These are phyloP conservation scores for Chelonus formosanus DNA, from an alignment of 2,888 invertebrate species.

Conservation along the genomic window DNA sequence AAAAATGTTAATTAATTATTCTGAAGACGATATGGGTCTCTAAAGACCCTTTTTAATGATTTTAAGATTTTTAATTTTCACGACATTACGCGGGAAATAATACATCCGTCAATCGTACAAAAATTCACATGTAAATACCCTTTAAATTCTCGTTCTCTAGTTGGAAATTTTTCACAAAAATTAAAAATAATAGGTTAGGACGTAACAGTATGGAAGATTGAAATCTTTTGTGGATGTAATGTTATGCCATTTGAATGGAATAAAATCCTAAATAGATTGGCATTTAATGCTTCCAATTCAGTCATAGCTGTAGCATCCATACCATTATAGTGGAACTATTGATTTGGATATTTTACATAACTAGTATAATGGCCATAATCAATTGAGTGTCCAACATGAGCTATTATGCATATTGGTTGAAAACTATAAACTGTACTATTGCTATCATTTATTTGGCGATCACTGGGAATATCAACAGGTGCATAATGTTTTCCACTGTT, in stretches of 20 bases:
- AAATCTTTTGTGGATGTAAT: slow-evolving; percentile 31
- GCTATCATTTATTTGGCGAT: slow-evolving; percentile 32
- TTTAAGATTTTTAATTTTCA: no score
- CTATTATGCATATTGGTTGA: slow-evolving; percentile 53
- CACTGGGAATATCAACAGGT: slow-evolving; percentile 50
- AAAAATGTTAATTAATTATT: no score
- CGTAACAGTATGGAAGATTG: slow-evolving; percentile 18
- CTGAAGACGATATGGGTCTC: no score
- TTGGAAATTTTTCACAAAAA: no score
- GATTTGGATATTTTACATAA: slow-evolving; percentile 51
- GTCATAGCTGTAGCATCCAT: slow-evolving; percentile 50
- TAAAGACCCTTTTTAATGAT: no score
- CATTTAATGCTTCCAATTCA: slow-evolving; percentile 49
- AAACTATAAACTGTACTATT: slow-evolving; percentile 40
- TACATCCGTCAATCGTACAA: no score
- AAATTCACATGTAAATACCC: no score
- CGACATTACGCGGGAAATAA: no score
- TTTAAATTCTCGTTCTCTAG: no score
- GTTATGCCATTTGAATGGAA: no score
- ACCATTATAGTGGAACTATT: slow-evolving; percentile 57
- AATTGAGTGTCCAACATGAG: slow-evolving; percentile 54
- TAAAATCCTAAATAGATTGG: no score
- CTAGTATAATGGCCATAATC: slow-evolving; percentile 58
- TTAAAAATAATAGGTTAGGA: no score
- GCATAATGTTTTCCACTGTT: slow-evolving; percentile 52